Evolutionary conservation across 2,797 vertebrate species (phyloP).

Genomic region (Aplochiton taeniatus): DNA sequence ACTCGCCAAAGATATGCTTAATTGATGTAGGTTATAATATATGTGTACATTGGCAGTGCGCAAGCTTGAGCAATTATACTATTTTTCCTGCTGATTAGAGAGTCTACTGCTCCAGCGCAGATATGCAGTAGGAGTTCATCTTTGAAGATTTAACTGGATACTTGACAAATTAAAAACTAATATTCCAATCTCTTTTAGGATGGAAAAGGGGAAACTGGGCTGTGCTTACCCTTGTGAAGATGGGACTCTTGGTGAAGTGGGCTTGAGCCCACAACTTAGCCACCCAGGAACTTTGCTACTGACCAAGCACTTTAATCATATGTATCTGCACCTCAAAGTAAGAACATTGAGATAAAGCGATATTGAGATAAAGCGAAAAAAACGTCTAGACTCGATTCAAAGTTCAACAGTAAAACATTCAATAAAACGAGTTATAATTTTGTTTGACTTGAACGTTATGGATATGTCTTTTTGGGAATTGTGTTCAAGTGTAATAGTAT

Average conservation of each 20-base stretch:
- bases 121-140: constrained; percentile 75
- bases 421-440: not conserved
- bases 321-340: constrained; percentile 47
- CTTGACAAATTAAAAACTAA: constrained; percentile 74
- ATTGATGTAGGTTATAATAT: constrained; percentile 73
- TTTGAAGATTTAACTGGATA: constrained; percentile 78
- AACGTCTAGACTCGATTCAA: constrained; percentile 18
- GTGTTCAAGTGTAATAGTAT: too few relatives aligned
- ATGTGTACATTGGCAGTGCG: constrained; percentile 45
- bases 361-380: constrained; percentile 17
- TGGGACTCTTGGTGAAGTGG: constrained; percentile 50
- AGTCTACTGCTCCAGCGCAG: constrained; percentile 68
- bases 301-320: constrained; percentile 46
- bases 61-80: constrained; percentile 67
- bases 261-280: constrained; percentile 46
- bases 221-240: constrained; percentile 49
- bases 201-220: constrained; percentile 54
- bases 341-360: constrained; percentile 26
- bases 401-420: not conserved
- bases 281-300: constrained; percentile 39
- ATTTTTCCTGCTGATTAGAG: constrained; percentile 69
- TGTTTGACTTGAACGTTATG: too few relatives aligned
- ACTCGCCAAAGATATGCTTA: constrained; percentile 67
- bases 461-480: too few relatives aligned
- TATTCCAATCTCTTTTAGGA: constrained; percentile 77